Base-by-base conservation (phyloP, 1,140 invertebrate species). In the Akabosia matsudoensis region DNA sequence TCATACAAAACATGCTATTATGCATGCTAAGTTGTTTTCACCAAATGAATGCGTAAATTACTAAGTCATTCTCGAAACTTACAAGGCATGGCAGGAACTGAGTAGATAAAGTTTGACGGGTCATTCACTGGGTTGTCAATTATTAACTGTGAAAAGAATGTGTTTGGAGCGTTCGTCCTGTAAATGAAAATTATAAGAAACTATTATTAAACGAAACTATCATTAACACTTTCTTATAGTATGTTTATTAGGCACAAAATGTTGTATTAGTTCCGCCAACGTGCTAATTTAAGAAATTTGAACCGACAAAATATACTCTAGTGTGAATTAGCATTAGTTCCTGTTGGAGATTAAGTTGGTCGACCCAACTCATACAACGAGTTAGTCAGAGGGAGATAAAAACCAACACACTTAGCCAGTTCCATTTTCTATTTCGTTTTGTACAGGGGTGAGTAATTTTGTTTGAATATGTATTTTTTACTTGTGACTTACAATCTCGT, bases 41-140 rank as follows among this genome's bases (percentile, higher is more conserved):
- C n/a, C n/a, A n/a, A n/a, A n/a, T n/a, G n/a, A n/a, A n/a, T n/a
- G n/a, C n/a, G n/a, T n/a, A n/a, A n/a, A n/a, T n/a, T n/a, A n/a
- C n/a, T n/a, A n/a, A n/a, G n/a, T n/a, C n/a, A n/a, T n/a, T n/a
- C n/a, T n/a, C n/a, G n/a, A 45, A 45, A n/a, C 74, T 81, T 77
- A 81, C 80, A 81, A 73, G 80, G 80, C 80, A 81, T 81, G 1
- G 80, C 80, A 22, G 80, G 78, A 24, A 79, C 77, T 34, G 80
- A 76, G 70, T 81, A 81, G 10, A 70, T 71, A 45, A 81, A 81
- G 45, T 67, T 70, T 18, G 80, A 81, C 18, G 80, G 80, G 52
- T 81, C 80, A 70, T 81, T 54, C 13, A 64, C 30, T 26, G 78
- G 80, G 70, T 79, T 81, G 24, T 73, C 70, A 34, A 81, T 76